Evolutionary conservation across 1,140 invertebrate species (phyloP).

Genomic region (Magallana gigas): DNA sequence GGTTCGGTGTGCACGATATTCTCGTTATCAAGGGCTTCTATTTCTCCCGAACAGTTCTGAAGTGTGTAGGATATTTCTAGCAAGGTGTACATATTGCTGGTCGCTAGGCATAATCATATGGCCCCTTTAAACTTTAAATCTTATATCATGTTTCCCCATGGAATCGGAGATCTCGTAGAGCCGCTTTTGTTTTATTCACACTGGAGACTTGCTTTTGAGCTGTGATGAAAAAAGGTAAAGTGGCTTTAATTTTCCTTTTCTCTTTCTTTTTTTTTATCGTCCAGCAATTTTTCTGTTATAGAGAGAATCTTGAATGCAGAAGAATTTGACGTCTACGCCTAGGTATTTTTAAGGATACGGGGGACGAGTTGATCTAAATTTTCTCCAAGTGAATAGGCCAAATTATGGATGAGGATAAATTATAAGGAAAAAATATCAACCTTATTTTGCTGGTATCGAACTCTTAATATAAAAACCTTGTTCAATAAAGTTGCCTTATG

Average conservation of each 20-base stretch:
- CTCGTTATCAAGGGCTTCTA: not conserved
- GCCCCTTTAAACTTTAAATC: not conserved
- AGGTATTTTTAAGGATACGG: too few species aligned
- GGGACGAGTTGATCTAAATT: too few species aligned
- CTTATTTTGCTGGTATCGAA: too few species aligned
- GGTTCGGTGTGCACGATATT: not conserved
- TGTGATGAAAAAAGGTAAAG: slow-evolving; percentile 5
- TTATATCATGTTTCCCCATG: not conserved
- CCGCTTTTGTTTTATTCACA: not conserved
- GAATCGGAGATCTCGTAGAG: slow-evolving; percentile 1
- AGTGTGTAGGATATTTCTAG: not conserved
- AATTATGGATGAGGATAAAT: too few species aligned
- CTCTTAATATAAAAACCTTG: too few species aligned
- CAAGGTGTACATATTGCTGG: not conserved
- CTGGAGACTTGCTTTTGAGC: not conserved
- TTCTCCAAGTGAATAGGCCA: too few species aligned
- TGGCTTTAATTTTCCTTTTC: not conserved
- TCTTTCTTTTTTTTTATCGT: slow-evolving; percentile 1
- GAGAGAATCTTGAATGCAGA: not conserved
- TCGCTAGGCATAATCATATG: not conserved
- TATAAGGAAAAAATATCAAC: too few species aligned
- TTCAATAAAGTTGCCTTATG: too few species aligned
- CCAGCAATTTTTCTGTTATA: slow-evolving; percentile 1
- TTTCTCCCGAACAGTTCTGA: not conserved
- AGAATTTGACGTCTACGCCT: too few species aligned